Evolutionary conservation across 2,797 vertebrate species (phyloP), one percentile per base, ranked within the genome.

Genomic region (Chrysocyon brachyurus): DNA sequence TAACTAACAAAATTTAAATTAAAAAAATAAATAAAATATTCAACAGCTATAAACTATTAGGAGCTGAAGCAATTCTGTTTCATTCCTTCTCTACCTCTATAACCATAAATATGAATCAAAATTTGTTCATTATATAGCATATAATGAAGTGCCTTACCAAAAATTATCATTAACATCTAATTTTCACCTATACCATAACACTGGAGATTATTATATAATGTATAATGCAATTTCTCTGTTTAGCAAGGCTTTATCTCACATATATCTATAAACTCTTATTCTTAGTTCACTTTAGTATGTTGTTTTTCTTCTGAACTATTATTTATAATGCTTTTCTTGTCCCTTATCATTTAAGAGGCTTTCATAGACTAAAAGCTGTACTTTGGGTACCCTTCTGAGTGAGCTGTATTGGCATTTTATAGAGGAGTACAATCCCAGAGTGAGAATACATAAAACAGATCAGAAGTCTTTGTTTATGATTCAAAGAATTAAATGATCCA

Each of bases 271-370:
- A 81, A 59, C 15, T 84, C 28, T 12, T 63, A 75, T 68, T 77
- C 33, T 82, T 89, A 79, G 56, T 81, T 77, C 63, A 81, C 68
- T 90, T 86, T 78, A 79, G 52, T 90, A 36, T 94, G 19, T 59
- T 90, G 15, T 79, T 93, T 94, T 96, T 52, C 66, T 86, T 95
- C 40, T 66, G 28, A 70, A 21, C 3, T 78, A 88, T 22, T 90
- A 66, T 87, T 73, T 73, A 8, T 61, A 92, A 85, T 78, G 26
- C 52, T 84, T 95, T 86, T 96, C 57, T 88, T 22, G 66, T 95
- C 61, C 92, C 40, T 73, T 91, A 26, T 72, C 12, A 92, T 94
- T 40, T 90, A 81, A 95, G 72, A 86, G 17, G 5, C 82, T 68
- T 96, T 95, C 90, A 31, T 16, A 92, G 46, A 59, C 22, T 22